phyloP scores from a whole-genome alignment of 2,888 invertebrate species.

The Dascillus cervinus region DNA sequence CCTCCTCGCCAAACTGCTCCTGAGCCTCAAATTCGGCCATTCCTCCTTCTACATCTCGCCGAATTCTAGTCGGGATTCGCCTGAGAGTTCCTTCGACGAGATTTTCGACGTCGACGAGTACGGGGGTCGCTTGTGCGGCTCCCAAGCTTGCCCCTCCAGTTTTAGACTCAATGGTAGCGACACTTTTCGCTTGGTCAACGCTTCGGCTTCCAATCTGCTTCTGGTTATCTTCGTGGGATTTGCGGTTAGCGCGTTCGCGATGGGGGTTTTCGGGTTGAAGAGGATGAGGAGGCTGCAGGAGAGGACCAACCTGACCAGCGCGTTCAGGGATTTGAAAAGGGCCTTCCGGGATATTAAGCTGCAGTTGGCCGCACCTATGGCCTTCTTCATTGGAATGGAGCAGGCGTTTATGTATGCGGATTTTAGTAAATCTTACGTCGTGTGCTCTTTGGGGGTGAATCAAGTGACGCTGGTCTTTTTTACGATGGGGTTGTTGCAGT shows the following conservation, averaged over 20 bases:
- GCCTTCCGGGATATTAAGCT: constrained; percentile 56
- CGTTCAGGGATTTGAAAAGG: constrained; percentile 43
- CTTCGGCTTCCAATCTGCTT: constrained; percentile 18
- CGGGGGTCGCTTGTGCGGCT: constrained; percentile 51
- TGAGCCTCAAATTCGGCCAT: background rate
- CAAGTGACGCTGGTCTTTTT: constrained; percentile 66
- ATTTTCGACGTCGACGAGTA: constrained; percentile 48
- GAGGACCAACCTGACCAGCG: constrained; percentile 43
- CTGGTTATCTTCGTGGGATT: constrained; percentile 40
- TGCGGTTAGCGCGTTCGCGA: constrained; percentile 41
- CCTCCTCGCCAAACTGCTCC: constrained; percentile 42
- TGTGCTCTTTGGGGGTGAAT: constrained; percentile 70
- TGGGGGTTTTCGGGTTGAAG: constrained; percentile 43
- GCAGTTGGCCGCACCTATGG: constrained; percentile 66
- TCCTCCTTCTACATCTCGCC: background rate
- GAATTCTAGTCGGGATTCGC: background rate
- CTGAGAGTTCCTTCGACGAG: constrained; percentile 34
- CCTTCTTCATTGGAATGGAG: constrained; percentile 74
- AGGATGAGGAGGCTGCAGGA: constrained; percentile 46
- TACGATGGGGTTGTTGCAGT: constrained; percentile 67
- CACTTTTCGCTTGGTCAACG: too few species aligned
- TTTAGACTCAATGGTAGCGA: constrained; percentile 11
- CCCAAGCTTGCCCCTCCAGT: constrained; percentile 47
- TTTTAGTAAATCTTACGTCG: constrained; percentile 76
- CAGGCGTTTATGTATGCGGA: constrained; percentile 80